A percentile compares a stretch with the other conserved stretches of the same genome.
Evolutionary conservation across 2,113 vertebrate species (phyloP).

Genomic region (Pionites leucogaster): DNA sequence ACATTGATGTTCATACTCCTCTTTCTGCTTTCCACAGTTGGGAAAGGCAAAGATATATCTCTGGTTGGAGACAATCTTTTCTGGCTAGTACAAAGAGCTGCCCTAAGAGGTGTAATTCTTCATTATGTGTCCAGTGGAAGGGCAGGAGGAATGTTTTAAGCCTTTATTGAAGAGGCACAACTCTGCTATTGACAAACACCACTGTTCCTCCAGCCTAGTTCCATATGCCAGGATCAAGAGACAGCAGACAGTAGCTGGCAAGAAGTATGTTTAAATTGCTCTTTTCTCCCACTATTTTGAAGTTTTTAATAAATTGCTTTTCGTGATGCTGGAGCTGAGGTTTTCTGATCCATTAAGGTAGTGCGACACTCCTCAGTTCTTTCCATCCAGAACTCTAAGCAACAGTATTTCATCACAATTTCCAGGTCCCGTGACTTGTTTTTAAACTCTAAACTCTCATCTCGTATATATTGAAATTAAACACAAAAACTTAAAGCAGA

Average conservation of each 20-base stretch:
- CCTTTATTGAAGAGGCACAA: background rate
- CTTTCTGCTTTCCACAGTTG: background rate
- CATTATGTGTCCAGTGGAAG: background rate
- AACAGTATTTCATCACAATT: background rate
- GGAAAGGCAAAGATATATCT: background rate
- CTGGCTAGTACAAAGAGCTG: background rate
- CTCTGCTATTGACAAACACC: background rate
- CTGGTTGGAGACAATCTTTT: background rate
- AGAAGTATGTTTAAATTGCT: background rate
- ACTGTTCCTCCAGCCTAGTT: background rate
- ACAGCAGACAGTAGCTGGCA: background rate
- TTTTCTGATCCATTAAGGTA: background rate
- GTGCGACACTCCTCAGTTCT: background rate
- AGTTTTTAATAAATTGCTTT: background rate
- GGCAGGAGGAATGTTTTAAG: background rate
- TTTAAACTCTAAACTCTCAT: background rate
- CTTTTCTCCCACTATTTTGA: background rate
- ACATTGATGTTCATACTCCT: background rate
- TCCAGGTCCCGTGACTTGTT: background rate
- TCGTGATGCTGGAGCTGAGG: background rate
- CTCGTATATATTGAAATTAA: background rate
- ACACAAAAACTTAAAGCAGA: background rate
- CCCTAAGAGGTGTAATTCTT: background rate
- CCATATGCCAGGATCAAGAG: background rate
- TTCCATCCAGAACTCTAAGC: background rate